Percentiles rank a stretch among this genome's conserved stretches.
Conservation (phyloP, 2,797 vertebrate species). For the Cetoscarus ocellatus region DNA sequence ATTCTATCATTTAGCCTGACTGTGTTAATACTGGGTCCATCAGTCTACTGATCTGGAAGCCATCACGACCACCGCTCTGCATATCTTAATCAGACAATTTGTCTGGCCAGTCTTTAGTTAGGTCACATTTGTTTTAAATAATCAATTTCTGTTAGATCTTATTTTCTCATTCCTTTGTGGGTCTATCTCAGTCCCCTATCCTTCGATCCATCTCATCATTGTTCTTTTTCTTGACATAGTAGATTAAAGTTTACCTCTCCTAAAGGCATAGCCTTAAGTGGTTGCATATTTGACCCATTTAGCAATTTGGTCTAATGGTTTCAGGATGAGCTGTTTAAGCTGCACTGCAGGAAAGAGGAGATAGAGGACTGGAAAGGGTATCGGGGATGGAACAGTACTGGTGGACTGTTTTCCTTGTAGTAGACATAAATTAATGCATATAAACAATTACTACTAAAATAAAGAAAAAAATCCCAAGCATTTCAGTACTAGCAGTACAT, state of each 20-base stretch:
- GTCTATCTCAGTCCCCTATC: slow-evolving; percentile 41
- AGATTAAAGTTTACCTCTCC: slow-evolving; percentile 81
- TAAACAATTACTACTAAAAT: too few species aligned
- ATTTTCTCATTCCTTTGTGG: slow-evolving; percentile 45
- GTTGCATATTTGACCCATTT: slow-evolving; percentile 85
- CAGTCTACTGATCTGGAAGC: slow-evolving; percentile 17
- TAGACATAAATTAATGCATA: slow-evolving; percentile 42
- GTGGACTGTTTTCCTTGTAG: slow-evolving; percentile 59
- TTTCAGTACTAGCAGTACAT: slow-evolving; percentile 2
- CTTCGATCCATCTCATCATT: slow-evolving; percentile 58
- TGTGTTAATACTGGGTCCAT: slow-evolving; percentile 16
- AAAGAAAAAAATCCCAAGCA: neutral
- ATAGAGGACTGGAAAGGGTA: slow-evolving; percentile 7
- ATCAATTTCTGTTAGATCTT: slow-evolving; percentile 48
- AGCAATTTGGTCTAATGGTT: slow-evolving; percentile 84
- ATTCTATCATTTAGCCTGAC: slow-evolving; percentile 20
- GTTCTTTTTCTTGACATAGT: slow-evolving; percentile 72
- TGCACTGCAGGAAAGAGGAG: slow-evolving; percentile 51
- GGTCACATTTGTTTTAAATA: slow-evolving; percentile 40
- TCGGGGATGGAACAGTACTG: slow-evolving; percentile 52
- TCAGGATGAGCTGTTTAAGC: slow-evolving; percentile 82
- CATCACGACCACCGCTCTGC: slow-evolving; percentile 11
- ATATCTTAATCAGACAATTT: slow-evolving; percentile 29
- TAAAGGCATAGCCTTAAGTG: slow-evolving; percentile 83
- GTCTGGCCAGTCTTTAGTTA: neutral